Conservation (phyloP, 2,888 invertebrate genomes). For the Hydraecia micacea region DNA sequence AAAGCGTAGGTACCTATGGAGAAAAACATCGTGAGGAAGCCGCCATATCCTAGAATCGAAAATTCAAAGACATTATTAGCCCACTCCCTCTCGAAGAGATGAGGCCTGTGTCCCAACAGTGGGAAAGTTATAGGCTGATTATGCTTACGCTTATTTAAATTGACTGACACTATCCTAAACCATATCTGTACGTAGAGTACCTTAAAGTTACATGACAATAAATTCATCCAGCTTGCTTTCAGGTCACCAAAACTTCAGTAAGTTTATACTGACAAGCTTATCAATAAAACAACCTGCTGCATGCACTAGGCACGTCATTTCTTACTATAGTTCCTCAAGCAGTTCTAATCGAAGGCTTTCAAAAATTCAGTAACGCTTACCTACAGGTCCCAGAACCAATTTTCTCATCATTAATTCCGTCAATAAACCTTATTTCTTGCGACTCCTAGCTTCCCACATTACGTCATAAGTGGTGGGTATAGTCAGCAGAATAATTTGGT, state of each 20-base stretch:
- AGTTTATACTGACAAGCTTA: not conserved
- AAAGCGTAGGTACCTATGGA: no score
- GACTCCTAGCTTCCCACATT: slow-evolving; percentile 38
- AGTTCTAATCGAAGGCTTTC: not conserved
- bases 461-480: slow-evolving; percentile 29
- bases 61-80: not conserved
- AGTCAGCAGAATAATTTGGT: not conserved
- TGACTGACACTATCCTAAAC: no score
- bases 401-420: slow-evolving; percentile 30
- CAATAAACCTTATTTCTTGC: slow-evolving; percentile 35
- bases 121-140: no score
- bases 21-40: not conserved
- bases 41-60: not conserved
- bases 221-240: not conserved
- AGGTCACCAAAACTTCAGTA: not conserved
- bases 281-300: not conserved
- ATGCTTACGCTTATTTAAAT: no score
- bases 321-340: not conserved
- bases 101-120: no score
- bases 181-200: no score
- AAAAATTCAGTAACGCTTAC: slow-evolving; percentile 33
- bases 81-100: no score
- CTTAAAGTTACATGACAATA: no score
- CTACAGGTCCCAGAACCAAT: slow-evolving; percentile 33
- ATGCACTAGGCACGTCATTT: not conserved